Evolutionary conservation across 2,888 invertebrate species (phyloP), one percentile per base, ranked within the genome.

Genomic region (Lasius fuliginosus): DNA sequence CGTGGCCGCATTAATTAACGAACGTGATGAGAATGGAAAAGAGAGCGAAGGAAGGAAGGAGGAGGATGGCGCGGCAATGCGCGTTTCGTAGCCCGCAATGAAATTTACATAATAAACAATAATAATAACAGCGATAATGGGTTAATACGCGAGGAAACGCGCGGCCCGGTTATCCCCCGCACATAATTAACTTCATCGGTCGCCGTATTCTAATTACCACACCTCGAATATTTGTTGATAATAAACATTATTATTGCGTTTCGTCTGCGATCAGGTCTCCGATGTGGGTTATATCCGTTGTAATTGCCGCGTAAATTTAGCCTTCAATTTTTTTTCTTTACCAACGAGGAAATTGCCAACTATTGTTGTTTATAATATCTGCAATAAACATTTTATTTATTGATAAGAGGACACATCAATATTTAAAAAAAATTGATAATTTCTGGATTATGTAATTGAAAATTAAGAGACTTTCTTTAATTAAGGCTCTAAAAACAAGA

Each of bases 31-130:
- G 79, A 73, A 81, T 81, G 33, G 60, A 46, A 73, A 73, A 81
- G 79, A 71, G 73, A 60, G 27, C 46, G 46, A 60, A 77, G 27
- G 74, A 73, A 60, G 74, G 46, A 73, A 49, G 79, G 58, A 69
- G 36, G 46, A 73, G 46, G 18, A 53, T 27, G 33, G 58, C 18
- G 46, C 12, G 33, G 18, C 60, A 46, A 71, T 83, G 79, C 83
- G 81, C 62, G 68, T 79, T 83, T 60, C 60, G 36, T 46, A 60
- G 60, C 60, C 73, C 79, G 83, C 83, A 79, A 68, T 79, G 62
- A 46, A 81, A 81, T 81, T 81, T 81, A 81, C 79, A 81, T 81
- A 81, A 81, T 81, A 81, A 81, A 81, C 79, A 81, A 81, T 81
- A 81, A 81, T 81, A 81, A 81, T 81, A 73, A 81, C 60, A 73